Base-by-base conservation (phyloP, 1,140 invertebrate species). In the Helicoverpa zea region DNA sequence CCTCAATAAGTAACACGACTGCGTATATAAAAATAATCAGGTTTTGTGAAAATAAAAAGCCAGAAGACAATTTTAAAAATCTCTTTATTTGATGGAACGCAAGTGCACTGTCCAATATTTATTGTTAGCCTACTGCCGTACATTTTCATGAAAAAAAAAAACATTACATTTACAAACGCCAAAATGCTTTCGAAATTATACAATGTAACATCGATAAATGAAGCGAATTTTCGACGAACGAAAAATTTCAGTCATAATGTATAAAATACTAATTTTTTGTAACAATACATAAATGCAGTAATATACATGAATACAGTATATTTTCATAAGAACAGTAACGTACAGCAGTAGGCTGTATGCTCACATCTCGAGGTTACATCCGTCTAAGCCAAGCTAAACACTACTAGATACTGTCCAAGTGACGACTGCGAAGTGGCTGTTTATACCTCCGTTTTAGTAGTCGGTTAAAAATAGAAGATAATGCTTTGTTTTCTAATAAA, bases 31-130 rank as follows among this genome's bases (percentile, higher is more conserved):
- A n/a, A n/a, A n/a, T n/a, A n/a, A n/a, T 10, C 1, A 16, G 61
- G 35, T n/a, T 64, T 7, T 43, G 2, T 13, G 13, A 16, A 18
- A 49, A 80, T 61, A 76, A 85, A 83, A 63, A 75, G 73, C 76
- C 70, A 79, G 77, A 23, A 43, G 52, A 72, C 79, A 70, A 81
- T 72, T 92, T 90, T 86, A 87, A 88, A 90, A 89, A 91, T 88
- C 82, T 87, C 83, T 91, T 92, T 91, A 90, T 90, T 90, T 89
- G 84, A 88, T 89, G 89, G 87, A 88, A 90, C 86, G 85, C 87
- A 54, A 86, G 89, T 89, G 89, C 87, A 87, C 85, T 79, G 84
- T 83, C 35, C 86, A 88, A 86, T 88, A 49, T 72, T 29, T 77
- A 76, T 70, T 30, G 49, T 68, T 51, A 80, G 74, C 82, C 83